Base-by-base conservation (phyloP, 2,888 invertebrate genomes). In the Macaria liturata region DNA sequence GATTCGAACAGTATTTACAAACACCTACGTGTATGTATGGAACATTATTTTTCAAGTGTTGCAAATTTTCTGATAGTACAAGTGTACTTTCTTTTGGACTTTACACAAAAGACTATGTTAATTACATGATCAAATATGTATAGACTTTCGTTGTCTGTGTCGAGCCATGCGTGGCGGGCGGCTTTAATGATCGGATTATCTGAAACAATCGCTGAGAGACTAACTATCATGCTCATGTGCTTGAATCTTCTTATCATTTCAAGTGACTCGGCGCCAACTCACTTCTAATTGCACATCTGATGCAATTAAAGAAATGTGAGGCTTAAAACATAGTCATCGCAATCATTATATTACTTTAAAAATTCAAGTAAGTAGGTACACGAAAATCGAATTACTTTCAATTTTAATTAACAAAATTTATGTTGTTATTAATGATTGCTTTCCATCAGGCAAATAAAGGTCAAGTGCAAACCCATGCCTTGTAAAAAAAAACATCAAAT, bases 61-160 rank as follows among this genome's bases (percentile, higher is more conserved):
- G 20, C 20, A 1, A 20, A 20, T 20, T 20, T 20, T 20, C 20
- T 20, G 20, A 20, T 20, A 20, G 20, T 37, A 37, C 7, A 32
- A 34, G 42, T 44, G 45, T 58, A 57, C 55, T 65, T 65, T 65
- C 59, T 50, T 62, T 57, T 7, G 47, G 51, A 62, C 60, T 31
- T 60, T 48, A 59, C 57, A 64, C 46, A 59, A 63, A 57, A 57
- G 55, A 60, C 20, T 43, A 57, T 62, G 54, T 49, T 63, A 58
- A 49, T 61, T 53, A 40, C 46, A 42, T 49, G 49, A 59, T 57
- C 34, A 49, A 49, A 63, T 59, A 34, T 34, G 50, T 44, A 34
- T 30, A 63, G 64, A 76, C 73, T 77, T 78, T 77, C 75, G 59
- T 76, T 76, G 70, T 56, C 54, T 61, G 54, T 54, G 1, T 66